Evolutionary conservation across 1,140 invertebrate species (phyloP).

Genomic region (Polyergus mexicanus): DNA sequence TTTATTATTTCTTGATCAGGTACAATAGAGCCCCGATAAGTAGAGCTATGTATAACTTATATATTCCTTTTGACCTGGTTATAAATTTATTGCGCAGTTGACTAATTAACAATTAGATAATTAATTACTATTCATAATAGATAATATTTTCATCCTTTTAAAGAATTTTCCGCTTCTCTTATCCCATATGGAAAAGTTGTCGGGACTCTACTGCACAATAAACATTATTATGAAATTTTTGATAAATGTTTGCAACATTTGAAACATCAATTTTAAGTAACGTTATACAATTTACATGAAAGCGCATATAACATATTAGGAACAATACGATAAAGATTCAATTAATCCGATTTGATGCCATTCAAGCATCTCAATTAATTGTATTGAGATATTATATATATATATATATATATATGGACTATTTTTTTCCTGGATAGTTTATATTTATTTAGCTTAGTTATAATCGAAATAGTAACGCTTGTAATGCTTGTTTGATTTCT

Average conservation of each 20-base stretch:
- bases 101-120: neutral
- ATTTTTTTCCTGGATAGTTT: neutral
- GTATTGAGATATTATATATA: too few species aligned
- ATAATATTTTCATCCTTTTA: neutral
- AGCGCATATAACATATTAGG: neutral
- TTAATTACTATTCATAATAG: neutral
- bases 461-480: neutral
- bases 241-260: neutral
- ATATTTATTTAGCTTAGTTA: neutral
- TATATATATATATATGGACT: too few species aligned
- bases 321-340: too few species aligned
- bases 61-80: neutral
- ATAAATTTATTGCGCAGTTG: constrained; percentile 4
- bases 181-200: too few species aligned
- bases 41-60: neutral
- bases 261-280: neutral
- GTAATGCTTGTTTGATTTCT: neutral
- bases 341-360: too few species aligned
- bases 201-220: neutral
- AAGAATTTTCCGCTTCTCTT: too few species aligned
- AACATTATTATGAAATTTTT: neutral
- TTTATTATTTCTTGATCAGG: neutral
- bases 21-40: neutral
- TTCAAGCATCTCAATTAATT: too few species aligned
- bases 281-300: constrained; percentile 2